Conservation (phyloP, 2,888 invertebrate genomes). For the Fragum fragum region DNA sequence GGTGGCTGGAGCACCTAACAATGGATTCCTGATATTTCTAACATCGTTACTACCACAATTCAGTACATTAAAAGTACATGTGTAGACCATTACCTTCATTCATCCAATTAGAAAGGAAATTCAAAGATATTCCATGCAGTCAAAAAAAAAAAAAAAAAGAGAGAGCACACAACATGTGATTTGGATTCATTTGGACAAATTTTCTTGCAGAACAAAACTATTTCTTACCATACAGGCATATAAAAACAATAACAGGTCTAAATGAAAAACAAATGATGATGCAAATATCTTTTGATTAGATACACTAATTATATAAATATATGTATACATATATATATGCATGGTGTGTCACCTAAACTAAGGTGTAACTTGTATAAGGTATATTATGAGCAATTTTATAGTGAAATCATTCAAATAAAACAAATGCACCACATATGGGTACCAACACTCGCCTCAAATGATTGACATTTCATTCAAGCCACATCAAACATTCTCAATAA, state of each 20-base stretch:
- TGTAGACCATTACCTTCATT: too few relatives aligned
- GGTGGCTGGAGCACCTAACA: too few relatives aligned
- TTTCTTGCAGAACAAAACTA: background rate
- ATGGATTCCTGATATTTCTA: too few relatives aligned
- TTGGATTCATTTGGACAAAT: background rate
- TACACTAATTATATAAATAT: slow-evolving; percentile 68
- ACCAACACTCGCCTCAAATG: too few relatives aligned
- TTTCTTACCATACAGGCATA: background rate
- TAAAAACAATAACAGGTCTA: slow-evolving; percentile 43
- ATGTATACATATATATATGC: slow-evolving; percentile 67
- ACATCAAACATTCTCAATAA: too few relatives aligned
- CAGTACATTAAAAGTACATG: too few relatives aligned
- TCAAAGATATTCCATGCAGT: too few relatives aligned
- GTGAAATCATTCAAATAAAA: slow-evolving; percentile 48
- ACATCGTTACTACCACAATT: too few relatives aligned
- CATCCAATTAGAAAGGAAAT: too few relatives aligned
- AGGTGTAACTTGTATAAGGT: slow-evolving; percentile 43
- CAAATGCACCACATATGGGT: background rate
- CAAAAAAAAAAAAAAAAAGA: too few relatives aligned
- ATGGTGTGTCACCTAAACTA: slow-evolving; percentile 56
- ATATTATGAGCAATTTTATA: slow-evolving; percentile 63
- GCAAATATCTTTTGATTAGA: slow-evolving; percentile 75
- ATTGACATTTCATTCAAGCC: too few relatives aligned
- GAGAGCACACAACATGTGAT: too few relatives aligned
- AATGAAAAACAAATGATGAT: slow-evolving; percentile 73